These are phyloP conservation scores for Phlogophora meticulosa DNA, from an alignment of 2,888 invertebrate species.

Conservation along the genomic window DNA sequence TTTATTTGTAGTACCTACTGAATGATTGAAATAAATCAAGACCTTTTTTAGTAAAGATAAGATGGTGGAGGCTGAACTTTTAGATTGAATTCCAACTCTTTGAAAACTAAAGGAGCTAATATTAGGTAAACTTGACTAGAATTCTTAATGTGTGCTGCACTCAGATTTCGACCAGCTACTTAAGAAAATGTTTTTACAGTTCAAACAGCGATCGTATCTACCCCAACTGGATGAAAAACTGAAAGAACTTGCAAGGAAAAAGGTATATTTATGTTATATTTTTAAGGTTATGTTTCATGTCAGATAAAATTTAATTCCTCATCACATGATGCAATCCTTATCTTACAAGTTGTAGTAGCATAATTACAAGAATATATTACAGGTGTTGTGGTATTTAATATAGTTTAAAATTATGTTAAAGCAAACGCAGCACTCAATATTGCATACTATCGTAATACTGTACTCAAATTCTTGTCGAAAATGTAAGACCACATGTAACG, in stretches of 20 bases:
- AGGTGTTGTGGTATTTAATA: neutral
- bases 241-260: no score
- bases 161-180: neutral
- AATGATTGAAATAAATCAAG: conserved; percentile 49
- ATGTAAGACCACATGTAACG: conserved; percentile 31
- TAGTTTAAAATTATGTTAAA: neutral
- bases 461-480: conserved; percentile 37
- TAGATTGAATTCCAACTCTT: conserved; percentile 29
- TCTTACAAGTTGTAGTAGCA: no score
- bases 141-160: conserved; percentile 38
- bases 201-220: neutral
- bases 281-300: neutral
- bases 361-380: neutral
- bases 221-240: neutral
- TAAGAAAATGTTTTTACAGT: neutral
- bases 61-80: conserved; percentile 38
- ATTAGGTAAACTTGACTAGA: conserved; percentile 27
- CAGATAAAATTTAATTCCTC: no score
- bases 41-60: conserved; percentile 27
- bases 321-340: no score
- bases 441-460: conserved; percentile 22
- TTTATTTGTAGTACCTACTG: conserved; percentile 34
- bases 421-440: conserved; percentile 21
- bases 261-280: neutral
- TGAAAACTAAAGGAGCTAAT: conserved; percentile 5